phyloP scores from a whole-genome alignment of 1,140 invertebrate species.

The Cepaea nemoralis region DNA sequence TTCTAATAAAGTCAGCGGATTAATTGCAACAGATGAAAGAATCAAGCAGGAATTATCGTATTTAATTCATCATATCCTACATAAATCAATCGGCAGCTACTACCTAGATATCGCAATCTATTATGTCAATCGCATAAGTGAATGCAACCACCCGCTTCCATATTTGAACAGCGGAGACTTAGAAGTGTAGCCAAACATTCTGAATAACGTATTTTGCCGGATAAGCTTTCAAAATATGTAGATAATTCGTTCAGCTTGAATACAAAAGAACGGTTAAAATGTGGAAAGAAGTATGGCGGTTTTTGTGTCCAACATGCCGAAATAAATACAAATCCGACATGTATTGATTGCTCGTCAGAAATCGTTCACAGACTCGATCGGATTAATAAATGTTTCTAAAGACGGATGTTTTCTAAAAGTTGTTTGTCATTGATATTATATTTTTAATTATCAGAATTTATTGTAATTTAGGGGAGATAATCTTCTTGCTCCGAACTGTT shows the following conservation, averaged over 20 bases:
- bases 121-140: not conserved
- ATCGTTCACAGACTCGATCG: not conserved
- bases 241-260: not conserved
- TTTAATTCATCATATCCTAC: not conserved
- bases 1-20: too few relatives aligned
- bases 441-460: not conserved
- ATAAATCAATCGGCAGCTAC: not conserved
- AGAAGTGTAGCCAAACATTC: too few relatives aligned
- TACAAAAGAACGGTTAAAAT: not conserved
- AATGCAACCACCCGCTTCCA: not conserved
- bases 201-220: too few relatives aligned
- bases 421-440: not conserved
- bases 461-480: not conserved
- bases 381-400: not conserved
- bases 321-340: not conserved
- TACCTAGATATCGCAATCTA: too few relatives aligned
- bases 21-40: not conserved
- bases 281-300: not conserved
- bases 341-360: not conserved
- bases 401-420: not conserved
- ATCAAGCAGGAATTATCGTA: not conserved
- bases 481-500: not conserved
- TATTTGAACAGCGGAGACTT: not conserved
- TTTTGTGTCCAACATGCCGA: not conserved
- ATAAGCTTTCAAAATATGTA: not conserved